Base-by-base conservation (phyloP, 1,140 invertebrate genomes). In the Papilio glaucus region DNA sequence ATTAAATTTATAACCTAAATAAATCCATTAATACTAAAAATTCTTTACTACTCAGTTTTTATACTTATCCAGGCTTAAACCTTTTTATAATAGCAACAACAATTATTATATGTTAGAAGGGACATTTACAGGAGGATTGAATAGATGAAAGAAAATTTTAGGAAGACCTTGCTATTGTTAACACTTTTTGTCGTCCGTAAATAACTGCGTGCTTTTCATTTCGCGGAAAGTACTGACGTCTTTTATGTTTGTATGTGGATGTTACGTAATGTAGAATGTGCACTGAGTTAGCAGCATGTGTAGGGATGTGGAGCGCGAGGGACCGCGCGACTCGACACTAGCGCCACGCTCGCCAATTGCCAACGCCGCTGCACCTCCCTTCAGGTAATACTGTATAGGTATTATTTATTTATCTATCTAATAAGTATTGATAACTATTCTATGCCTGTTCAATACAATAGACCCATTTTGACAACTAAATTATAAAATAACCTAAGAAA, bases 271-370 rank as follows among this genome's bases (percentile, higher is more conserved):
- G 49, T 57, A 49, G 57, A 61, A 62, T 62, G 26, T 38, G 60
- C 33, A 37, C 26, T 62, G 60, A 62, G 33, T 6, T 62, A 62
- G 60, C 75, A 53, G 29, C 72, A 49, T 74, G 72, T 71, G 24
- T 85, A 90, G 90, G 85, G 88, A 90, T 75, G 83, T 81, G 79
- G 87, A 92, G 53, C 85, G 85, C 7, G 87, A 89, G 38, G 82
- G 71, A 10, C 84, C 85, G 9, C 73, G 84, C 1, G 80, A 80
- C 29, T 75, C 83, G 13, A 74, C 84, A 13, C 45, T 78, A 49
- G 86, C 88, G 70, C 87, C 85, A 69, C 88, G 87, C 10, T 87
- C 88, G n/a, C 87, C 86, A 29, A 70, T 88, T 39, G 81, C 80
- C 9, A 84, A 79, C 67, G 76, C 78, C 61, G 77, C 80, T 69